Evolutionary conservation across 2,888 invertebrate genomes (phyloP).

Genomic region (Coelinius sp.): DNA sequence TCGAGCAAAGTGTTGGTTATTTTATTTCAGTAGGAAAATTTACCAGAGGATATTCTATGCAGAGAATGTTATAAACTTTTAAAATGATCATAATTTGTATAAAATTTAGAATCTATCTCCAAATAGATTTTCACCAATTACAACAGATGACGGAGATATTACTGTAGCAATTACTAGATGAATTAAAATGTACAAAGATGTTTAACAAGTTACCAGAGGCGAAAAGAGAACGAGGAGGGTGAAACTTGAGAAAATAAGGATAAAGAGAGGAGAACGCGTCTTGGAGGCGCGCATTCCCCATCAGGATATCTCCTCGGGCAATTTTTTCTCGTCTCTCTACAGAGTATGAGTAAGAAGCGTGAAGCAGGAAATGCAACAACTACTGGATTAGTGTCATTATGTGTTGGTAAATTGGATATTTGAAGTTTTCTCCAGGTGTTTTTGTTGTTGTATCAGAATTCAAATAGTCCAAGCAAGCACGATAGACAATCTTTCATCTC

Average conservation of each 20-base stretch:
- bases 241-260: neutral
- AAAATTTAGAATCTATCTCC: too few species aligned
- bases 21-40: neutral
- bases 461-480: constrained; percentile 5
- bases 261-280: neutral
- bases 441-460: neutral
- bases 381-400: neutral
- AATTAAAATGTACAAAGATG: neutral
- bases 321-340: neutral
- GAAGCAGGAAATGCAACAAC: neutral
- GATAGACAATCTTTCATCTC: constrained; percentile 10
- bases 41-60: too few species aligned
- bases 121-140: too few species aligned
- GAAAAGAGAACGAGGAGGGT: neutral
- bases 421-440: neutral
- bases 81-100: too few species aligned
- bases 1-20: neutral
- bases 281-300: neutral
- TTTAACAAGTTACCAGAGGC: neutral
- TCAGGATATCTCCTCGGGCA: constrained; percentile 1
- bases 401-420: neutral
- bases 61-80: too few species aligned
- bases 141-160: neutral
- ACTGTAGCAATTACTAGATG: neutral
- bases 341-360: neutral